Evolutionary conservation across 2,113 vertebrate genomes (phyloP).

Genomic region (Actenoides hombroni): DNA sequence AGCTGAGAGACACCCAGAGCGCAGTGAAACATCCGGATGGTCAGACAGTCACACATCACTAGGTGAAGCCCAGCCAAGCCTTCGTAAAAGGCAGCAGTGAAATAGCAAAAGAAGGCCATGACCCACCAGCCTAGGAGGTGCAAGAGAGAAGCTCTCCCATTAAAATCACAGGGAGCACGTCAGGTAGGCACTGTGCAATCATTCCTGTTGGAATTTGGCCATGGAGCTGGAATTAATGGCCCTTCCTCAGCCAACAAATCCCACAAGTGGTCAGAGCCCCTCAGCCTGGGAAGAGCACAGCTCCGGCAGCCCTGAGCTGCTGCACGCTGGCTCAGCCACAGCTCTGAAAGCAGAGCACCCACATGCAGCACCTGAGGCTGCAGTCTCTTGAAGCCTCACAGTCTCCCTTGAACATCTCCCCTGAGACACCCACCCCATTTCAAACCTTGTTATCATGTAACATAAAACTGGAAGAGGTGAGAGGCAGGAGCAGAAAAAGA

Average conservation of each 20-base stretch:
- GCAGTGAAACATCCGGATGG: fast-evolving
- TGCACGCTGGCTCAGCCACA: fast-evolving
- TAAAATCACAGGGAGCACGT: background rate
- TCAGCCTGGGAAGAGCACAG: background rate
- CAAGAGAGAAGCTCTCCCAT: background rate
- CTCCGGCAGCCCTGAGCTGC: background rate
- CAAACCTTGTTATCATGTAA: background rate
- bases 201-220: background rate
- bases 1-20: background rate
- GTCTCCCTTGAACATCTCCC: background rate
- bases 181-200: background rate
- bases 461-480: background rate
- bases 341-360: background rate
- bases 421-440: background rate
- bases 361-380: fast-evolving
- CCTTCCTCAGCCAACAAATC: background rate
- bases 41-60: fast-evolving
- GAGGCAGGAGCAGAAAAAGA: background rate
- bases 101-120: background rate
- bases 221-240: fast-evolving
- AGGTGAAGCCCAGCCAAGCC: background rate
- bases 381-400: fast-evolving
- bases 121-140: background rate
- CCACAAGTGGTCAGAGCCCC: background rate
- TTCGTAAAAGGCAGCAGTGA: background rate